Evolutionary conservation across 2,113 vertebrate species (phyloP), one percentile per base, ranked within the genome.

Genomic region (Nycticorax nycticorax): DNA sequence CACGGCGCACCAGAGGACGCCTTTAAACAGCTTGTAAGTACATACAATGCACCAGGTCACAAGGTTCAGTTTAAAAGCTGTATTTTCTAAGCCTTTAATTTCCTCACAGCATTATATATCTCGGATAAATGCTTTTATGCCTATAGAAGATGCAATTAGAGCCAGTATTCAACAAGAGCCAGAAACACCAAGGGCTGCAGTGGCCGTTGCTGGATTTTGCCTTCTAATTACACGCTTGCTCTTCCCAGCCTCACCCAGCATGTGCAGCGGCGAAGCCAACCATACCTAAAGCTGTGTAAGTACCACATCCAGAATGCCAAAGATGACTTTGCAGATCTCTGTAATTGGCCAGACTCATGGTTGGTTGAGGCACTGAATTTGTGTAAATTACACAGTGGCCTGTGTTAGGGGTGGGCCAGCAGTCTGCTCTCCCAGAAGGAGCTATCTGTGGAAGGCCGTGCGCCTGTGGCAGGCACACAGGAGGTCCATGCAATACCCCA

Each of bases 31-130:
- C 45, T 53, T 63, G 62, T 83, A 77, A 47, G 57, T 71, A 39
- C 23, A 10, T 18, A 24, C 24, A 37, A 37, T 45, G 52, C 82
- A 55, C 63, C 57, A 47, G 43, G 39, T 33, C 75, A 93, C 57
- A 20, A 30, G 52, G 66, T 77, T 91, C 45, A 2, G 0, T 73
- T 73, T 79, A 66, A 92, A 72, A 92, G 24, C 67, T 88, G 30
- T 57, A 43, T 69, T 96, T 93, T 85, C 27, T 62, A 93, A 96
- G 62, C 63, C 78, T 95, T 84, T 95, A 89, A 96, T 97, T 96
- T 97, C 28, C 57, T 85, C 60, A n/a, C 37, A 92, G 16, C 90
- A 63, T 91, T 74, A 81, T 88, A 43, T 84, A 77, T 56, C 47
- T 85, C 3, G 14, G 27, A 78, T 62, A 93, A 79, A 73, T 64